Evolutionary conservation across 1,140 invertebrate genomes (phyloP), one percentile per base, ranked within the genome.

Genomic region (Antheraea pernyi): DNA sequence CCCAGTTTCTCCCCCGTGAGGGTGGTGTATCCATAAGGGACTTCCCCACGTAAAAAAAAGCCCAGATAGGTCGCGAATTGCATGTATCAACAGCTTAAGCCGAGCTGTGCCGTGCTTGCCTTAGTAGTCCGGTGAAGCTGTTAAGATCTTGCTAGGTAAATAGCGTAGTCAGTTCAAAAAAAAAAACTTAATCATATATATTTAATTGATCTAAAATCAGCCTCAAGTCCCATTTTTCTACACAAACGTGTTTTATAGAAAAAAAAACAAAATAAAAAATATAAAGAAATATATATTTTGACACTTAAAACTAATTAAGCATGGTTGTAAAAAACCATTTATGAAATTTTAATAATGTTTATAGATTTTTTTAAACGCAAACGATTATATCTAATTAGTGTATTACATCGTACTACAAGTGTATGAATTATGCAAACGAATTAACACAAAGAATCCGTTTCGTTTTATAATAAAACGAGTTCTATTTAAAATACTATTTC

Each of bases 401-500:
- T 53, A 53, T 53, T 53, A 53, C 46, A 53, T 11, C 4, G 46
- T 53, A 53, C 10, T 53, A 53, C 46, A n/a, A 53, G 46, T n/a
- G 11, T 53, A 16, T 53, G 13, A 53, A 53, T 53, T 53, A 53
- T 53, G 46, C 16, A 53, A 53, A 53, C 46, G 46, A 53, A 53
- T 53, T 53, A 53, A 53, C 46, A 53, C 10, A 53, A 9, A 53
- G 46, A 53, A 53, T 11, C 46, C 16, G 46, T 53, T 53, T 53
- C 46, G 46, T n/a, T 53, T 53, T 53, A 53, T 53, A 16, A 13
- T 53, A 53, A 53, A 53, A 6, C 46, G 11, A 53, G 46, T 16
- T 53, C 46, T n/a, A 53, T 53, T 53, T 53, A n/a, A 53, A 53
- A 53, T 53, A 53, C 46, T 53, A 53, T 53, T 53, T 53, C 46